A percentile compares a stretch with the other conserved stretches of the same genome.
Conservation (phyloP, 2,113 vertebrate species). For the Gymnobelideus leadbeateri region DNA sequence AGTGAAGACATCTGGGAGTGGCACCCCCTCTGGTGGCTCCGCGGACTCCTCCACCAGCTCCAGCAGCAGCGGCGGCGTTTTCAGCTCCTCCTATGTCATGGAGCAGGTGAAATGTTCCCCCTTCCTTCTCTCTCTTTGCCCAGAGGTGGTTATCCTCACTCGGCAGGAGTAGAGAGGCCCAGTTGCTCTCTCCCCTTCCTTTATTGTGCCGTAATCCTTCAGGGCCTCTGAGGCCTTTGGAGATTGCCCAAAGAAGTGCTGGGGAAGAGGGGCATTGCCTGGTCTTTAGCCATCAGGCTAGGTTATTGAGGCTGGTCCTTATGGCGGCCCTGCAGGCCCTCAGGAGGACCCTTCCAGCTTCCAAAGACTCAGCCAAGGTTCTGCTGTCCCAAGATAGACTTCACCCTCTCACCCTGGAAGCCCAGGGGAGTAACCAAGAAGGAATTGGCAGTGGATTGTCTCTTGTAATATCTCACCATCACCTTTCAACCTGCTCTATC, state of each 20-base stretch:
- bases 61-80: constrained; percentile 90
- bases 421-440: background rate
- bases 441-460: background rate
- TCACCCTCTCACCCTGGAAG: background rate
- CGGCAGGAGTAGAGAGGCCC: background rate
- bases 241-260: background rate
- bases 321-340: background rate
- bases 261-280: no score
- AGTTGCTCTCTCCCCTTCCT: background rate
- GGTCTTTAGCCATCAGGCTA: no score
- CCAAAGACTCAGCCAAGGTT: no score
- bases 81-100: constrained; percentile 95
- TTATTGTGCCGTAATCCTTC: background rate
- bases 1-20: constrained; percentile 96
- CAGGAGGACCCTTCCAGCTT: background rate
- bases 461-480: background rate
- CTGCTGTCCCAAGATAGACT: background rate
- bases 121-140: background rate
- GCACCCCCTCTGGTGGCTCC: constrained; percentile 95
- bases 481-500: background rate
- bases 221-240: background rate
- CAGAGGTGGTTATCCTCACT: background rate
- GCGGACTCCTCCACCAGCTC: constrained; percentile 94
- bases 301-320: background rate
- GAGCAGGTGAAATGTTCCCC: constrained; percentile 89